Evolutionary conservation across 1,140 invertebrate species (phyloP), one percentile per base, ranked within the genome.

Genomic region (Drosophila serrata): DNA sequence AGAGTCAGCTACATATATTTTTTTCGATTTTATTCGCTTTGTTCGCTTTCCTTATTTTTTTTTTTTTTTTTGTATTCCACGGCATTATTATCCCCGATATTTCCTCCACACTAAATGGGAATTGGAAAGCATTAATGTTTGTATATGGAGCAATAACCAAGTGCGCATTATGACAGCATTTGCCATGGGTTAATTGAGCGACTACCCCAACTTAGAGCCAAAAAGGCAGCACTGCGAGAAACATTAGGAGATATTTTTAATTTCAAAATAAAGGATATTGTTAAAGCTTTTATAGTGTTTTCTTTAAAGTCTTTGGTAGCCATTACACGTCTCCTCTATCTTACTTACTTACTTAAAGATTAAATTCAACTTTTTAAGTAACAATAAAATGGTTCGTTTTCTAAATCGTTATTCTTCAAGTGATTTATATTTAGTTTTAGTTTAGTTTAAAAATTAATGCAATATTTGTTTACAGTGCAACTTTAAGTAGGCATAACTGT

Each of bases 151-250:
- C 43, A 78, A 46, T 35, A 87, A 84, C 84, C 80, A 78, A 88
- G 73, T 88, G 85, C 84, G 84, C 80, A 88, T 87, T 87, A 80
- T 80, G 76, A 84, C 84, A 74, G 84, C 84, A 63, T 81, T 90
- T 73, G 62, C 61, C 61, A 64, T 81, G 73, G 65, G 60, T 82
- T 86, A 82, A 86, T 82, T 86, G 82, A 87, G 69, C 75, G 61
- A 63, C 70, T 56, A 48, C 48, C 58, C 35, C 70, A 45, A 46
- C 67, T 33, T 11, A n/a, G n/a, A 17, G 9, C 1, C 17, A 59
- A 19, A 5, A 7, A 17, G 8, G 33, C 19, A 40, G 29, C 68
- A 74, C 73, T 40, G 19, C 19, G 31, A 35, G 27, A 64, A 53
- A 29, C 17, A 7, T 17, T 40, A 24, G 8, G 2, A 22, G 9